Conservation (phyloP, 2,113 vertebrate genomes). For the Myrmophylax atrothorax region DNA sequence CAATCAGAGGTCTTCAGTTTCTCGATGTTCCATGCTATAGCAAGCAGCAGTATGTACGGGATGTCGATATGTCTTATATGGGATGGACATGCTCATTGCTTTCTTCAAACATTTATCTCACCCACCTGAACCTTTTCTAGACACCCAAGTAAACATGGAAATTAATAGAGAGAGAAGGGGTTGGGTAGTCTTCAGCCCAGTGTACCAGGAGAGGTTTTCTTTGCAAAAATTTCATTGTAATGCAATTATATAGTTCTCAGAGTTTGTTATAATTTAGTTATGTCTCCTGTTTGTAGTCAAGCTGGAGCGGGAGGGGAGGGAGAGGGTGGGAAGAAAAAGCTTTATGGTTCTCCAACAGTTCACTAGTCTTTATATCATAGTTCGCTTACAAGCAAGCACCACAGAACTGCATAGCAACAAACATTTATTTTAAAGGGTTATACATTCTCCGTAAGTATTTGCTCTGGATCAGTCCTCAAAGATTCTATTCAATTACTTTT, state of each 20-base stretch:
- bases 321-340: not conserved
- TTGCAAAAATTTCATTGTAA: not conserved
- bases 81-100: not conserved
- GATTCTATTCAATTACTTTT: not conserved
- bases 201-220: not conserved
- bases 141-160: not conserved
- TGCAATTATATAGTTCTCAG: not conserved
- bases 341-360: not conserved
- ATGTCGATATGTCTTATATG: not conserved
- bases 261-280: not conserved
- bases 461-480: not conserved
- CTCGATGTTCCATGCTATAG: not conserved
- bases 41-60: not conserved
- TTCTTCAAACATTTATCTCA: not conserved
- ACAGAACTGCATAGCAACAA: not conserved
- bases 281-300: not conserved
- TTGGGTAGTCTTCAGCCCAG: not conserved
- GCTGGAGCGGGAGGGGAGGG: not conserved
- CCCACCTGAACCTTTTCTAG: not conserved
- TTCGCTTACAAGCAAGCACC: slow-evolving; percentile 1
- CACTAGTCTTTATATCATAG: not conserved
- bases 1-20: not conserved
- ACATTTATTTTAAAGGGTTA: not conserved
- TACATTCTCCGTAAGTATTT: not conserved
- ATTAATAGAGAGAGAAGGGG: not conserved